Conservation (phyloP, 2,888 invertebrate genomes). For the Sminthurinus aureus region DNA sequence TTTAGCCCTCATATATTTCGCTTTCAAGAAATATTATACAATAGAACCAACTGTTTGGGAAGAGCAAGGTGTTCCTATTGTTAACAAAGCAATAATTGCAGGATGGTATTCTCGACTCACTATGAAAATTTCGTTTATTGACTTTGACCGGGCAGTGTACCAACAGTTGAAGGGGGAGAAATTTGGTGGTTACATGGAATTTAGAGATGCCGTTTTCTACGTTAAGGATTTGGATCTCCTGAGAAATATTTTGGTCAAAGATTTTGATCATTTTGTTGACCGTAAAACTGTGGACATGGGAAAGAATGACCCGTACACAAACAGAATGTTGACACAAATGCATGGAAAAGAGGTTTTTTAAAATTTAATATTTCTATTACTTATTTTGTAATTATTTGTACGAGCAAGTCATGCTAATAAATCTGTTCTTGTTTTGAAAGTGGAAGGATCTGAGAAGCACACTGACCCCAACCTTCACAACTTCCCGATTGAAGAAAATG, state of each 20-base stretch:
- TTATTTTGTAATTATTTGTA: no score
- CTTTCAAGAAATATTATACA: neutral
- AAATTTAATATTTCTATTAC: no score
- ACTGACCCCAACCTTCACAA: conserved; percentile 38
- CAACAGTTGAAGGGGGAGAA: neutral
- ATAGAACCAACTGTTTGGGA: conserved; percentile 7
- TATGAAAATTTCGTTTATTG: neutral
- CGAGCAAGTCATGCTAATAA: no score
- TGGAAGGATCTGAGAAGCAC: conserved; percentile 35
- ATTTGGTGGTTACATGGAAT: conserved; percentile 22
- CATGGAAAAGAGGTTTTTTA: conserved; percentile 30
- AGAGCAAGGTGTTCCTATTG: conserved; percentile 2
- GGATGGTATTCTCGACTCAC: neutral
- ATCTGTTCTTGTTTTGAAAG: no score
- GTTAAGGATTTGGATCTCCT: conserved; percentile 47
- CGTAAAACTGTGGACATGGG: neutral
- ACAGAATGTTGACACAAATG: conserved; percentile 19
- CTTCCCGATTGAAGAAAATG: conserved; percentile 30
- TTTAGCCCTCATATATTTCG: no score
- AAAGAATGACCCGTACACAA: conserved; percentile 4
- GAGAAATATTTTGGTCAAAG: conserved; percentile 45
- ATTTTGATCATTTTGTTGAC: conserved; percentile 47
- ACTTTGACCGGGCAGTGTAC: conserved; percentile 12
- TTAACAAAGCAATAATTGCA: neutral
- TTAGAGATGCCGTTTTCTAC: conserved; percentile 13